Conservation (phyloP, 2,888 invertebrate genomes). For the Leptopilina syphax region DNA sequence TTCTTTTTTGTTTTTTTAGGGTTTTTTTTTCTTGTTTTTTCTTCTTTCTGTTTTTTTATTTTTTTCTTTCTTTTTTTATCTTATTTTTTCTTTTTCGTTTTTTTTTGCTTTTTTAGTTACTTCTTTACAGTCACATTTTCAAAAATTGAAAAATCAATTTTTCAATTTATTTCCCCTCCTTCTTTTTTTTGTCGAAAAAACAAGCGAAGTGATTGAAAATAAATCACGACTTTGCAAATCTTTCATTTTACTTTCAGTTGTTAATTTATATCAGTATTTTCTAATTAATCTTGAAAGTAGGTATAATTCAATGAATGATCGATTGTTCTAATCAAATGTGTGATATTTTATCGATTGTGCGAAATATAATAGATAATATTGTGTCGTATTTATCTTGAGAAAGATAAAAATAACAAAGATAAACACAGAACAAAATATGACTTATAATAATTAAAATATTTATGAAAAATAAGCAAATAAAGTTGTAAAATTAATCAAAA, state of each 20-base stretch:
- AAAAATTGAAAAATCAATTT: not conserved
- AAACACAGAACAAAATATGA: no score
- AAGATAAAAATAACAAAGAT: no score
- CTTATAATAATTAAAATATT: no score
- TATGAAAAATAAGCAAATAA: no score
- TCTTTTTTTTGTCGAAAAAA: no score
- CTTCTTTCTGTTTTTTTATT: no score
- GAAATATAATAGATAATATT: constrained; percentile 7
- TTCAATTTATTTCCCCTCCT: not conserved
- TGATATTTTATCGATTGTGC: constrained; percentile 3
- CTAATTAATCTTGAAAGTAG: constrained; percentile 11
- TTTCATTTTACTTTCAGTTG: not conserved
- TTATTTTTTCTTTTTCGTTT: no score
- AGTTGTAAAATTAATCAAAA: no score
- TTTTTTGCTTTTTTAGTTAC: not conserved
- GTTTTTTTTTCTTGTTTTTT: no score
- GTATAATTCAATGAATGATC: constrained; percentile 21
- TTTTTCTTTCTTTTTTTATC: not conserved
- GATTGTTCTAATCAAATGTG: constrained; percentile 19
- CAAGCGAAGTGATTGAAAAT: not conserved
- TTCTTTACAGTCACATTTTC: not conserved
- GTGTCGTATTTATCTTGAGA: no score
- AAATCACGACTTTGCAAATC: not conserved
- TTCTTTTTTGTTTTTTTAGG: no score
- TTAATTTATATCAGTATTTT: not conserved